Conservation (phyloP, 2,797 vertebrate genomes). For the Sebastes iracundus region DNA sequence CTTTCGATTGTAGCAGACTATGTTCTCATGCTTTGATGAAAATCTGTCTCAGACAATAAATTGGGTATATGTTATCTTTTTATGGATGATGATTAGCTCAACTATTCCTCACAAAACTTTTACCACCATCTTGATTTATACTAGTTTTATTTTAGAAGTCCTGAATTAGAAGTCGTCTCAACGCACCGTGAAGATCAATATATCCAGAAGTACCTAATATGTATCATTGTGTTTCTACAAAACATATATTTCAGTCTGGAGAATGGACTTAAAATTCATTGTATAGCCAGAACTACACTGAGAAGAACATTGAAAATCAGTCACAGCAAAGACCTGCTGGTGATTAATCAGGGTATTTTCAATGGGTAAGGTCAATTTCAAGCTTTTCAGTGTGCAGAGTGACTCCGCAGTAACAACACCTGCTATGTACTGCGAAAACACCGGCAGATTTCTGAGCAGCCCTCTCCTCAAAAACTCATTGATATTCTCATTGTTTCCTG, state of each 20-base stretch:
- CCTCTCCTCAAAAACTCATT: conserved; percentile 10
- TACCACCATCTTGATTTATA: not conserved
- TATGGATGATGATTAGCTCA: not conserved
- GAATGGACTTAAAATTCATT: not conserved
- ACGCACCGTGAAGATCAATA: not conserved
- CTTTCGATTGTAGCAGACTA: not conserved
- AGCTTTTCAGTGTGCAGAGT: conserved; percentile 6
- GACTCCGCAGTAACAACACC: not conserved
- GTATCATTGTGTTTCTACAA: not conserved
- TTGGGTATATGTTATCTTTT: not conserved
- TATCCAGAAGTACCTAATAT: not conserved
- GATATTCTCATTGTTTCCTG: conserved; percentile 21
- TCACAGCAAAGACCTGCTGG: not conserved
- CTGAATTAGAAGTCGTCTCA: not conserved
- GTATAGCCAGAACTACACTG: not conserved
- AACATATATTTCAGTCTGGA: not conserved
- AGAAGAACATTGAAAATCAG: not conserved
- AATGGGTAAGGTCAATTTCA: conserved; percentile 14
- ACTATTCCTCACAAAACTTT: not conserved
- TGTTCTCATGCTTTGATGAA: not conserved
- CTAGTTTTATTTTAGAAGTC: not conserved
- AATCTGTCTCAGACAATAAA: not conserved
- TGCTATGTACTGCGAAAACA: conserved; percentile 20
- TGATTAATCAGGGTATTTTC: conserved; percentile 1
- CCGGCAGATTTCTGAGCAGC: not conserved